Percentiles rank a stretch among this genome's conserved stretches.
phyloP scores from a whole-genome alignment of 2,113 vertebrate species.

The Limnothrissa miodon region DNA sequence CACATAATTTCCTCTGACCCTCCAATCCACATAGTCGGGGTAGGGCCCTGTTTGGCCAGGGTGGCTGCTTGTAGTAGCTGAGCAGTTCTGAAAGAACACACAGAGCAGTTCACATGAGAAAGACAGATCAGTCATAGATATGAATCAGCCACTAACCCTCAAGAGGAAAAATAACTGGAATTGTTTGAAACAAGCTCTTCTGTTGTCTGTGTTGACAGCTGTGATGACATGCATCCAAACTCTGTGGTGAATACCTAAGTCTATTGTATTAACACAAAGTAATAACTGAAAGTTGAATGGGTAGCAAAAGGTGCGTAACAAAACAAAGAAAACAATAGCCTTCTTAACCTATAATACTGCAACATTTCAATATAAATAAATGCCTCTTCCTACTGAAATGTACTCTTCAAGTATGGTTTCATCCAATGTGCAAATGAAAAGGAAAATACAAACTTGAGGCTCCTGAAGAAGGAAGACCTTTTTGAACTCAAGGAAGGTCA shows the following conservation, averaged over 20 bases:
- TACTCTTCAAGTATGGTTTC: neutral
- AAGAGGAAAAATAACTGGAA: neutral
- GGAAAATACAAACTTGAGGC: conserved; percentile 73
- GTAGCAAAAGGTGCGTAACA: neutral
- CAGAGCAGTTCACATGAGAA: neutral
- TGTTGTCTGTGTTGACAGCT: neutral
- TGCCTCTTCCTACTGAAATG: neutral
- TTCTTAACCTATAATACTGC: too few species aligned
- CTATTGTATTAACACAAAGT: too few species aligned
- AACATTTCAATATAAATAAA: neutral
- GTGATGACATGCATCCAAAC: too few species aligned
- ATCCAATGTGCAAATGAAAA: neutral
- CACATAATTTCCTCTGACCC: conserved; percentile 81
- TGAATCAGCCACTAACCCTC: neutral
- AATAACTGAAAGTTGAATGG: neutral
- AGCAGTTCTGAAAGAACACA: conserved; percentile 78
- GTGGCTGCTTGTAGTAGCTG: conserved; percentile 80
- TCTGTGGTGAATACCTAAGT: too few species aligned
- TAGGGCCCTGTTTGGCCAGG: conserved; percentile 52
- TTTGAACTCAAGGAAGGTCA: conserved; percentile 79
- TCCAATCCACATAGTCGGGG: conserved; percentile 80
- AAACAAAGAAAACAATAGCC: neutral
- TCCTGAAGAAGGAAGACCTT: conserved; percentile 72
- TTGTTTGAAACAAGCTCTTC: neutral
- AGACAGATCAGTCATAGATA: neutral